Conservation (phyloP, 2,888 invertebrate species). For the Anaspis maculata region DNA sequence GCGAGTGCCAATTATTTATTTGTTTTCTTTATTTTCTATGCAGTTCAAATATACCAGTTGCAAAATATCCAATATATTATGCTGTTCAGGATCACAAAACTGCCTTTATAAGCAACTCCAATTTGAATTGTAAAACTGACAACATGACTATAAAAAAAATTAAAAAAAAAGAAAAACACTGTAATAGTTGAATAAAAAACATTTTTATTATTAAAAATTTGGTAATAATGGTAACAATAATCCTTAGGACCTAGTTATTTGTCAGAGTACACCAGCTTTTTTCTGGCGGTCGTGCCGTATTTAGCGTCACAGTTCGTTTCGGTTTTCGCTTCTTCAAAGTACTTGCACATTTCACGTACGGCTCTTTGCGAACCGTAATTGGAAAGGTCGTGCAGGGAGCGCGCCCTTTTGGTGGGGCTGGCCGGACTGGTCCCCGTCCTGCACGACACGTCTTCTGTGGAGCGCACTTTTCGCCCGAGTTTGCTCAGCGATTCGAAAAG, state of each 20-base stretch:
- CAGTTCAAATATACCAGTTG: no score
- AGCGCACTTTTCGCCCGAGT: constrained; percentile 52
- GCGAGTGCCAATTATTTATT: no score
- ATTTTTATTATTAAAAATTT: background rate
- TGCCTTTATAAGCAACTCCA: no score
- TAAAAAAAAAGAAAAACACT: no score
- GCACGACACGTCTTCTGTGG: constrained; percentile 54
- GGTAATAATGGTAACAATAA: background rate
- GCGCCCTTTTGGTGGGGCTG: constrained; percentile 49
- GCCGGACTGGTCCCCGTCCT: constrained; percentile 37
- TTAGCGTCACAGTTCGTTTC: constrained; percentile 10
- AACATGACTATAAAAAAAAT: no score
- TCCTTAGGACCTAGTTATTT: background rate
- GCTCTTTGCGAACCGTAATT: constrained; percentile 41
- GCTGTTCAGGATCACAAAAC: no score
- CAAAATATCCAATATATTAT: no score
- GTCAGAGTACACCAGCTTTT: background rate
- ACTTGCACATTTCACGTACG: constrained; percentile 61
- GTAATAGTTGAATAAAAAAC: background rate
- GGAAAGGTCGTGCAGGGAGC: constrained; percentile 58
- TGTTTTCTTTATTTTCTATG: no score
- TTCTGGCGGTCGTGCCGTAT: no score
- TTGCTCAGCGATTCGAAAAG: constrained; percentile 62
- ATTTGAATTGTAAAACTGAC: no score
- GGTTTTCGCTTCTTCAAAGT: constrained; percentile 45